Base-by-base conservation (phyloP, 2,797 vertebrate genomes). In the Sebastes goodei region DNA sequence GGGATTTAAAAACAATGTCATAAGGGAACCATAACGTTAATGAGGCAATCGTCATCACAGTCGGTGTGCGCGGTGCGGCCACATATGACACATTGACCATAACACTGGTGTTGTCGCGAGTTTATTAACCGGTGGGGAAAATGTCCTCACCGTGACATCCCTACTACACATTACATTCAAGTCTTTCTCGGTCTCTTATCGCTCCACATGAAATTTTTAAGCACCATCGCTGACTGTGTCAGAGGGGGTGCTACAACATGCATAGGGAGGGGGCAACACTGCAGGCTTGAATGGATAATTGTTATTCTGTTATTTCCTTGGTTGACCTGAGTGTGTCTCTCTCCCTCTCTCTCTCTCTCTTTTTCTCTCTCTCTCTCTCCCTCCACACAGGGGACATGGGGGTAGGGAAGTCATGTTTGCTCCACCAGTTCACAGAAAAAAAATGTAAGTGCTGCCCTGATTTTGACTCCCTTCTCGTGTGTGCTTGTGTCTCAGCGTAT, bases 381-480 rank as follows among this genome's bases (percentile, higher is more conserved):
- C 61, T 81, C 76, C 88, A 56, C 63, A 72, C 94, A 99, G 98
- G 98, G 84, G 98, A 99, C 93, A 99, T 99, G 98, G 98, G 98
- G 86, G 98, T 99, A 91, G 98, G 98, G 86, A 99, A 99, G 95
- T 99, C 98, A 89, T 99, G 98, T 96, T 98, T 99, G 95, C 98
- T 99, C 94, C 98, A 99, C 91, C 98, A 99, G 35, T 99, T 99
- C 94, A 99, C 98, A 95, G 98, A 99, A 97, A 99, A 99, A 96
- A 99, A 99, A 97, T 99, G 98, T 99, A 97, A 99, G 97, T 98
- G 93, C 85, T 52, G 52, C 82, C 81, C 30, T 70, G 56, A 83
- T 78, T 67, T 29, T 42, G 2, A 63, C 62, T 73, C 11, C 21
- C 75, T 72, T 23, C 83, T 78, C 42, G 52, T 68, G 10, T 42